phyloP scores from a whole-genome alignment of 2,888 invertebrate genomes.

The Danaus chrysippus region DNA sequence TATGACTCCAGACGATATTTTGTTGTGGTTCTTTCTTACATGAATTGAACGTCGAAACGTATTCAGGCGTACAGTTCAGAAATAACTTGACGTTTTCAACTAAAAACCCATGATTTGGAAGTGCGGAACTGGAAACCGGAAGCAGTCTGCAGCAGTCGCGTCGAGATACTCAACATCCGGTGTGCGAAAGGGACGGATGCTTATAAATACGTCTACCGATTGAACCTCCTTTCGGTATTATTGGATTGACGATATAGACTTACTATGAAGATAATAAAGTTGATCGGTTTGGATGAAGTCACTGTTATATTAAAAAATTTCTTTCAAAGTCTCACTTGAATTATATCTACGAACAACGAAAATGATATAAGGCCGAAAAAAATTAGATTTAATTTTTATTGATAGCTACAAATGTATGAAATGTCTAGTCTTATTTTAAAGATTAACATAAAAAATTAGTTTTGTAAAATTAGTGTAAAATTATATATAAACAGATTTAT shows the following conservation, averaged over 20 bases:
- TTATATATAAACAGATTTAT: no score
- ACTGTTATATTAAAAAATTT: background rate
- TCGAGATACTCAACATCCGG: conserved; percentile 65
- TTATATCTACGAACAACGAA: no score
- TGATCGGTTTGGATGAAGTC: background rate
- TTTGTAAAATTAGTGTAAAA: no score
- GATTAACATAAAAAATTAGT: no score
- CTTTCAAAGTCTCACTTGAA: no score
- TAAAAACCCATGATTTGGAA: conserved; percentile 54
- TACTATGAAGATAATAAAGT: background rate
- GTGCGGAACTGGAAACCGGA: conserved; percentile 65
- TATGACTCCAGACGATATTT: background rate
- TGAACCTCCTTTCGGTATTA: conserved; percentile 36
- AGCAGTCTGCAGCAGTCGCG: conserved; percentile 61
- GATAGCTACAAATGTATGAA: no score
- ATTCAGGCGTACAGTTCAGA: conserved; percentile 2
- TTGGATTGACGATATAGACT: conserved; percentile 41
- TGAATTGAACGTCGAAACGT: background rate
- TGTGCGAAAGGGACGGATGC: conserved; percentile 42
- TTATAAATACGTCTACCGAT: conserved; percentile 62
- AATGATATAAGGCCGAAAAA: no score
- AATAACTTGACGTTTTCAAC: conserved; percentile 17
- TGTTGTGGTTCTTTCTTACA: background rate
- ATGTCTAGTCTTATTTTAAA: no score
- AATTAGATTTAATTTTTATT: no score